Conservation (phyloP, 2,113 vertebrate species). For the Bostrychus sinensis region DNA sequence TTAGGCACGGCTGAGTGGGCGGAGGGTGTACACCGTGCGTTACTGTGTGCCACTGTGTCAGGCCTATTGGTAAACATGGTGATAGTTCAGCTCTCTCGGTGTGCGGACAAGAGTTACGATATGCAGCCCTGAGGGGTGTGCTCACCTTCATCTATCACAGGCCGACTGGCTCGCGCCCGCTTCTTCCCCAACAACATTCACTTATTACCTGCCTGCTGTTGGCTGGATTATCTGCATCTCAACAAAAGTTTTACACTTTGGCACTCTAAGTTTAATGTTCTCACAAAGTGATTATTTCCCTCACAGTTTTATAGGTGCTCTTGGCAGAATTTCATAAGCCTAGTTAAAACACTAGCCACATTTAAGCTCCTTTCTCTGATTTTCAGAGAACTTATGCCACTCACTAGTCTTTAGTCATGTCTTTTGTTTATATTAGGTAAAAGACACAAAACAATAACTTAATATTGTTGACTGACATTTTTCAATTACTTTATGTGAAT, state of each 20-base stretch:
- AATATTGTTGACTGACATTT: no score
- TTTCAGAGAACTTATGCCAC: no score
- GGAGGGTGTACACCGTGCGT: slow-evolving; percentile 45
- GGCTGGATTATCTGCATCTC: neutral
- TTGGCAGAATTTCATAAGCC: neutral
- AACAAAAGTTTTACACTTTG: neutral
- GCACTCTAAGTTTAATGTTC: neutral
- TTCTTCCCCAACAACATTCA: neutral
- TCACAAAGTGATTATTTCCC: neutral
- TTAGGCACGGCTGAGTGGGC: slow-evolving; percentile 73
- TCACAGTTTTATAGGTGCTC: neutral
- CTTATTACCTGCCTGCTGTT: neutral
- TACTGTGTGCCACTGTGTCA: slow-evolving; percentile 57
- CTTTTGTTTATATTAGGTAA: no score
- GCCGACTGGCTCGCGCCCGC: no score
- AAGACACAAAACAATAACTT: no score
- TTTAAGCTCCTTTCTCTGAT: no score
- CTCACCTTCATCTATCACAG: slow-evolving; percentile 45
- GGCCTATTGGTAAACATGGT: slow-evolving; percentile 60
- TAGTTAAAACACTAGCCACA: no score
- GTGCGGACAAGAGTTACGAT: slow-evolving; percentile 51
- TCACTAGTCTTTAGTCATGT: no score
- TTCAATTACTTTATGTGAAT: no score
- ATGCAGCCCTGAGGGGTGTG: slow-evolving; percentile 34
- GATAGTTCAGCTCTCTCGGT: slow-evolving; percentile 46